phyloP scores from a whole-genome alignment of 2,888 invertebrate genomes.

The Cistogaster globosa region DNA sequence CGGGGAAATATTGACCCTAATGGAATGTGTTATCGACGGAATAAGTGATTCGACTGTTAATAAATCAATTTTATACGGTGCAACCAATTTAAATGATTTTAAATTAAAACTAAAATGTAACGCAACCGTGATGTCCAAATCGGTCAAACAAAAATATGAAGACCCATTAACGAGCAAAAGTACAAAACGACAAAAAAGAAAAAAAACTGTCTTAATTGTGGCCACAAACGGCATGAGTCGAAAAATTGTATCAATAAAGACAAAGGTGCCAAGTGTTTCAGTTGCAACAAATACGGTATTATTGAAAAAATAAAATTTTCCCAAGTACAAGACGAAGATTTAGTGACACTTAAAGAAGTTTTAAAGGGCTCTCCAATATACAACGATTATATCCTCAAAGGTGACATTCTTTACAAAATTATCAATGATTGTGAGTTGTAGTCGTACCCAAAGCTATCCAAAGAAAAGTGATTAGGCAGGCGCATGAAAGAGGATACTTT shows the following conservation, averaged over 20 bases:
- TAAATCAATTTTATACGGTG: background rate
- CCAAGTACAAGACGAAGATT: too few species aligned
- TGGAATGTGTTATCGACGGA: constrained; percentile 27
- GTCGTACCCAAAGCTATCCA: too few species aligned
- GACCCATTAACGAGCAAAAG: background rate
- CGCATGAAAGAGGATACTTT: too few species aligned
- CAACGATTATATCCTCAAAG: too few species aligned
- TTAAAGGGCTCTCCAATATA: too few species aligned
- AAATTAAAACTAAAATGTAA: too few species aligned
- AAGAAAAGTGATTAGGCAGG: background rate
- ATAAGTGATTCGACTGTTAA: background rate
- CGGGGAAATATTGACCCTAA: constrained; percentile 28
- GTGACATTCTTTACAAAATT: too few species aligned
- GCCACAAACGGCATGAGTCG: constrained; percentile 60
- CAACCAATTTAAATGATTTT: too few species aligned
- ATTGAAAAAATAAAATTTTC: too few species aligned
- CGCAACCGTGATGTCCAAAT: background rate
- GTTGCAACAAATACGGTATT: background rate
- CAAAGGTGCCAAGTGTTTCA: constrained; percentile 61
- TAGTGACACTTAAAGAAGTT: too few species aligned
- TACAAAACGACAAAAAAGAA: constrained; percentile 34
- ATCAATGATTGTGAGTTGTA: too few species aligned
- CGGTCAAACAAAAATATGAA: background rate
- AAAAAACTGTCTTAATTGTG: constrained; percentile 62
- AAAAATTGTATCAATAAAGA: constrained; percentile 44